Base-by-base conservation (phyloP, 2,888 invertebrate species). In the Patella ulyssiponensis region DNA sequence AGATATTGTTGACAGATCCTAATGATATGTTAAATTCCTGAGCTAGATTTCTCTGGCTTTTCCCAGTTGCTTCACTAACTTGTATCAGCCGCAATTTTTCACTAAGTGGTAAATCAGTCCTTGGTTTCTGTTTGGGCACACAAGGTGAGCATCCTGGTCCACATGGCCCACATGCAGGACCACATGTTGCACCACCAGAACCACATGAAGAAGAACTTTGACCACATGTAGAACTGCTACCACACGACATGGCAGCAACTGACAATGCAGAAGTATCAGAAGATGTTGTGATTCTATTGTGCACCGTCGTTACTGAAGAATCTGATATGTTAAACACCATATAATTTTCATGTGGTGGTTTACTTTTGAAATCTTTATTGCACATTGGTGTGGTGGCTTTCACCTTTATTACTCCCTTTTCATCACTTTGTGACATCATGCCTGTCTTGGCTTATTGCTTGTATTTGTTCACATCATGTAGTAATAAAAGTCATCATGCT, bases 21-120 rank as follows among this genome's bases (percentile, higher is more conserved):
- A 80, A 75, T 15, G 80, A 80, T 23, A 80, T 80, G 53, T 74
- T 71, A 71, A 80, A 80, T 64, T 80, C 80, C n/a, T 77, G 77
- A 11, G 80, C 80, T 15, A 80, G 64, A 7, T 75, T 74, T 64
- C 80, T 69, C 76, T 80, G 80, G 51, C 80, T 80, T 71, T 77
- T 80, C 9, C 80, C 80, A 14, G 80, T 80, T 27, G 75, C 76
- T 53, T 80, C 80, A 17, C 77, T 75, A 23, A 77, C 71, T 20
- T 75, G 75, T 14, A 80, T 80, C 53, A 80, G 51, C 23, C 80
- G 75, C 3, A 80, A 75, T 27, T 77, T 80, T 64, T 80, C 77
- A n/a, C 75, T 64, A 1, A 80, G 76, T 20, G 80, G 73, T 52
- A 80, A 58, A 44, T 80, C 80, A 54, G 77, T 79, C 69, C 79